Conservation (phyloP, 2,797 vertebrate genomes). For the Alca torda region DNA sequence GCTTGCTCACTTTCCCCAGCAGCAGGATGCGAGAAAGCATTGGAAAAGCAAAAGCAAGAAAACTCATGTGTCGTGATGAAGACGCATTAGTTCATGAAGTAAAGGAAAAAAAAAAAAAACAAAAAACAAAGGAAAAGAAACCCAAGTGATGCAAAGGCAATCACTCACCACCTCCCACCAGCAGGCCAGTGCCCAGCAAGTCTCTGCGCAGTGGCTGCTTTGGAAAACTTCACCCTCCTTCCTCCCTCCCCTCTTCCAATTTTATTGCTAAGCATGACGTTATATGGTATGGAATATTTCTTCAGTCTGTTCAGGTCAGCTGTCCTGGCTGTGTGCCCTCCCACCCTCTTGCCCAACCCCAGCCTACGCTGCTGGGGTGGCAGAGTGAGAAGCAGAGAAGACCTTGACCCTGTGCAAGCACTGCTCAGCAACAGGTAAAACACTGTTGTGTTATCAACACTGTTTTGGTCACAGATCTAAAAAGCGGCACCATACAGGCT, state of each 20-base stretch:
- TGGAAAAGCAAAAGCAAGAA: neutral
- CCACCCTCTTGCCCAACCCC: neutral
- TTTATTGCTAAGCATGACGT: neutral
- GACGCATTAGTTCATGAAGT: neutral
- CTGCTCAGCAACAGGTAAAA: neutral
- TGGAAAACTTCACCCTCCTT: neutral
- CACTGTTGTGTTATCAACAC: neutral
- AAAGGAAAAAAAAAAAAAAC: neutral
- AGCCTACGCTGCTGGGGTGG: neutral
- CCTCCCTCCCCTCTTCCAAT: neutral
- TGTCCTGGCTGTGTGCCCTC: neutral
- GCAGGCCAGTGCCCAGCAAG: neutral
- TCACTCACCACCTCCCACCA: neutral
- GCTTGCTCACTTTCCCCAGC: neutral
- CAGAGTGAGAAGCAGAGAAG: neutral
- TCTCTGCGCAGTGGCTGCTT: neutral
- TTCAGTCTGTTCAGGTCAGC: neutral
- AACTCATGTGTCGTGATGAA: neutral
- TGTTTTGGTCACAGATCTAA: neutral
- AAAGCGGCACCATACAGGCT: neutral
- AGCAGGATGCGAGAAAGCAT: neutral
- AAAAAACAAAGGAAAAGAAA: neutral
- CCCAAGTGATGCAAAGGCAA: neutral
- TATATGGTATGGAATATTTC: neutral
- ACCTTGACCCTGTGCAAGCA: neutral